Percentiles rank a stretch among this genome's conserved stretches.
These are phyloP conservation scores for Mustelus asterias DNA, from an alignment of 2,113 vertebrate genomes.

Conservation along the genomic window DNA sequence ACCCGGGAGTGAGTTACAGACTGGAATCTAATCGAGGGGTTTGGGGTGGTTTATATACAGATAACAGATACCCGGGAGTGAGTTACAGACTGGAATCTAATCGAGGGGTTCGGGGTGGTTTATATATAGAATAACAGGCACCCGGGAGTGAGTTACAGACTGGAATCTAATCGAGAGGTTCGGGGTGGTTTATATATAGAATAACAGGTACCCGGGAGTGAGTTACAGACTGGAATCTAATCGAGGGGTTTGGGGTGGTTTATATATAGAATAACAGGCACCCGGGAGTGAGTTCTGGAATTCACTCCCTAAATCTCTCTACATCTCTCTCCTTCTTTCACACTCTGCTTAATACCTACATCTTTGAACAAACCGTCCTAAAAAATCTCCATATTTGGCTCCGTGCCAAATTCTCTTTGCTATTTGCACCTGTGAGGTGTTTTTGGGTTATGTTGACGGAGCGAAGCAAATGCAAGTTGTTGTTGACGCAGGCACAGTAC, in stretches of 20 bases:
- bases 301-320: background rate
- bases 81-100: no score
- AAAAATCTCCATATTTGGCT: background rate
- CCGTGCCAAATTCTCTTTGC: background rate
- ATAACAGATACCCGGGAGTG: no score
- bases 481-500: background rate
- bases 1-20: no score
- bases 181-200: no score
- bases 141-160: no score
- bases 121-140: no score
- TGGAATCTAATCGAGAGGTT: no score
- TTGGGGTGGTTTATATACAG: no score
- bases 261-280: background rate
- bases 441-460: background rate
- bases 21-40: no score
- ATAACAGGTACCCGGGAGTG: no score
- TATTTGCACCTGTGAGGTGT: background rate
- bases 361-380: background rate
- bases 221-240: no score
- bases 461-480: background rate
- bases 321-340: background rate
- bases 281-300: background rate
- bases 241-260: background rate
- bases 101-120: no score
- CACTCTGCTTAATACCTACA: background rate